These are phyloP conservation scores for Tipula vernalis DNA, from an alignment of 2,888 invertebrate genomes.

Conservation along the genomic window DNA sequence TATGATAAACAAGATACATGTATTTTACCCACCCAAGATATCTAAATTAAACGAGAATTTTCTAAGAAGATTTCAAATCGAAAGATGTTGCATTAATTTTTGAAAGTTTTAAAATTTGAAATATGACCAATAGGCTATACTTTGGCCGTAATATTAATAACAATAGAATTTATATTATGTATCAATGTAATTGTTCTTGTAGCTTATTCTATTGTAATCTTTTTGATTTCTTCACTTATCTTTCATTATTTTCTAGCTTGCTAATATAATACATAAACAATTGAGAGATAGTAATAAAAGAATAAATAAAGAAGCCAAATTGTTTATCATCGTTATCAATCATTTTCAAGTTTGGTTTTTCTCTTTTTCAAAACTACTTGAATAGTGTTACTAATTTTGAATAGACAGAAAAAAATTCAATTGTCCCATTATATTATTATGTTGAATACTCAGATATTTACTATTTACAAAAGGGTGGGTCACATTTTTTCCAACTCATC, in stretches of 20 bases:
- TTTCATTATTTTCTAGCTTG: not conserved
- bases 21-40: not conserved
- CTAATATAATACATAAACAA: not conserved
- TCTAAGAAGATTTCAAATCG: not conserved
- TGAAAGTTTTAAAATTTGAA: not conserved
- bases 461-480: not conserved
- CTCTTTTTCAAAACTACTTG: not conserved
- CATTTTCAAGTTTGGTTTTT: not conserved
- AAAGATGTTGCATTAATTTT: not conserved
- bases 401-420: not conserved
- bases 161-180: not conserved
- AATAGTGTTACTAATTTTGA: constrained; percentile 4
- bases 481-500: not conserved
- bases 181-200: not conserved
- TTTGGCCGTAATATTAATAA: not conserved
- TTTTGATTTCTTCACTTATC: not conserved
- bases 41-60: not conserved
- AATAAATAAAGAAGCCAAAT: not conserved
- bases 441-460: not conserved
- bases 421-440: not conserved
- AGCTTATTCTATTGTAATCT: not conserved
- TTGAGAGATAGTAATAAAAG: not conserved
- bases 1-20: not conserved
- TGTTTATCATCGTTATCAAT: not conserved
- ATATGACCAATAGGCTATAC: not conserved